Evolutionary conservation across 2,113 vertebrate species (phyloP).

Genomic region (Nycticryphes semicollaris): DNA sequence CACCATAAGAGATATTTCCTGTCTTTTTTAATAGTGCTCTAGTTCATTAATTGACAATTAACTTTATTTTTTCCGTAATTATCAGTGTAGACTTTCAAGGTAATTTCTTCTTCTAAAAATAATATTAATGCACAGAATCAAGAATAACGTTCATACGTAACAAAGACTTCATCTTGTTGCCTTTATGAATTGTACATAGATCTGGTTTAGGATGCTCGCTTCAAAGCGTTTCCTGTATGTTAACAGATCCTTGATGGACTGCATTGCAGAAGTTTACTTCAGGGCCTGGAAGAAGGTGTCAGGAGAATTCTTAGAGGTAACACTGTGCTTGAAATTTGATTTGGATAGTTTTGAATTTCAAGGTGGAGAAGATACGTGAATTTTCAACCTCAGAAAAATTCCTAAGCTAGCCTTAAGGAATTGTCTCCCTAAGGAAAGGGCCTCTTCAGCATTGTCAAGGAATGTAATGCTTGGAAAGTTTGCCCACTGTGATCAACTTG

Average conservation of each 20-base stretch:
- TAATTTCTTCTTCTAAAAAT: not conserved
- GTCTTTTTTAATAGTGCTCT: not conserved
- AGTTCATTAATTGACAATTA: not conserved
- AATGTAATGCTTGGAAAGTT: not conserved
- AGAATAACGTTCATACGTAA: not conserved
- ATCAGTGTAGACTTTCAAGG: not conserved
- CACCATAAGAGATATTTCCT: not conserved
- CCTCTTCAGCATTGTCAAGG: not conserved
- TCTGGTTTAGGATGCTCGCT: not conserved
- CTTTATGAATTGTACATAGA: not conserved
- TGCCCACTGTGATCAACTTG: not conserved
- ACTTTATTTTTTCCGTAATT: not conserved
- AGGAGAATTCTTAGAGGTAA: slow-evolving; percentile 81
- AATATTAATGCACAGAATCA: not conserved
- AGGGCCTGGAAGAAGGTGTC: slow-evolving; percentile 93
- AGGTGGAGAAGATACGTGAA: not conserved
- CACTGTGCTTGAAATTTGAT: not conserved
- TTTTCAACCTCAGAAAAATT: not conserved
- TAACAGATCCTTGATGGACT: slow-evolving; percentile 72
- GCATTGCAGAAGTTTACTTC: slow-evolving; percentile 90
- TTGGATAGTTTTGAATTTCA: not conserved
- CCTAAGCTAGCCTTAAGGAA: not conserved
- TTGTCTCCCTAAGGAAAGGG: not conserved
- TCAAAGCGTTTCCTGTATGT: not conserved
- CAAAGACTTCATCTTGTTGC: not conserved